Percentiles rank a stretch among this genome's conserved stretches.
These are phyloP conservation scores for Silurus glanis DNA, from an alignment of 2,113 vertebrate genomes.

Conservation along the genomic window DNA sequence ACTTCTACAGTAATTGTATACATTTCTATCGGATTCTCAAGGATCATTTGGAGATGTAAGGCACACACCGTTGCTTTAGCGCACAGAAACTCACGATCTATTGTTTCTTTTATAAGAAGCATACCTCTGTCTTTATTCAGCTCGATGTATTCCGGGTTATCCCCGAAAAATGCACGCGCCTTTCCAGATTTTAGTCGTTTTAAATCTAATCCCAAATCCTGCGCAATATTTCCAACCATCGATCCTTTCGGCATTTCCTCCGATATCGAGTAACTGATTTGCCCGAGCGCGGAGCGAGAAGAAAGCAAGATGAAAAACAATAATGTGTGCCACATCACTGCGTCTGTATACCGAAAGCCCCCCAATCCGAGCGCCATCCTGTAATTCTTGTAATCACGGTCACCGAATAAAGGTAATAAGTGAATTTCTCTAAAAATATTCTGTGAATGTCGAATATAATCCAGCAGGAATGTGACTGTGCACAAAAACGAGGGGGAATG, in stretches of 20 bases:
- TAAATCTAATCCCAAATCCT: constrained; percentile 66
- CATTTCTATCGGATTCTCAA: constrained; percentile 55
- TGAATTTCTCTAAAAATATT: neutral
- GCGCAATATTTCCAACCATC: constrained; percentile 64
- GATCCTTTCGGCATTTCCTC: constrained; percentile 69
- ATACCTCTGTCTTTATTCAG: constrained; percentile 60
- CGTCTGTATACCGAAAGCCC: neutral
- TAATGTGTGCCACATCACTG: constrained; percentile 1
- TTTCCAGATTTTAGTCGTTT: constrained; percentile 57
- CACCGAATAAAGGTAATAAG: neutral
- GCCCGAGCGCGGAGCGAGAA: constrained; percentile 20
- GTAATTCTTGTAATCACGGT: neutral
- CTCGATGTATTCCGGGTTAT: constrained; percentile 64
- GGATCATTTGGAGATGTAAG: constrained; percentile 50
- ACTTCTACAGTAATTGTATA: constrained; percentile 45
- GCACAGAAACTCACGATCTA: constrained; percentile 56
- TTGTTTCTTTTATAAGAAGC: constrained; percentile 49
- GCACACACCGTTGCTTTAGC: constrained; percentile 44
- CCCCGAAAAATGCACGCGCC: constrained; percentile 63
- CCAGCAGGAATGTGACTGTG: neutral
- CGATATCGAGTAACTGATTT: constrained; percentile 52
- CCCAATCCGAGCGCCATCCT: neutral
- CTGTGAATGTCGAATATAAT: neutral
- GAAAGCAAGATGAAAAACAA: constrained; percentile 30
- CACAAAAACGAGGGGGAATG: neutral